Evolutionary conservation across 2,113 vertebrate genomes (phyloP).

Genomic region (Meleagris gallopavo): DNA sequence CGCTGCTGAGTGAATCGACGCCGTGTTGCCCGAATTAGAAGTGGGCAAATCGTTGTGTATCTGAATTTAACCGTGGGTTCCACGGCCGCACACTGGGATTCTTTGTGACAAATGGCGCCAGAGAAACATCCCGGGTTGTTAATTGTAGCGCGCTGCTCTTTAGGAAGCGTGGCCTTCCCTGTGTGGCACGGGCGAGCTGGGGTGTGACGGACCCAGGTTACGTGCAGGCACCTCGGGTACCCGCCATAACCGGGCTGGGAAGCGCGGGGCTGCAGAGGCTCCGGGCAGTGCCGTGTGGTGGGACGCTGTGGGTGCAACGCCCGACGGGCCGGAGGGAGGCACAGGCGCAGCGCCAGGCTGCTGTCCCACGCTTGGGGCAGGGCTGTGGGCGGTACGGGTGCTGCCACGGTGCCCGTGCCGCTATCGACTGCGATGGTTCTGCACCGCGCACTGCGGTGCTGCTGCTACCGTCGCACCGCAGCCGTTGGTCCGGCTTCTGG

Average conservation of each 20-base stretch:
- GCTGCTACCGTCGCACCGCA: neutral
- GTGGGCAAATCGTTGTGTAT: neutral
- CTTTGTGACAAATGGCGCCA: neutral
- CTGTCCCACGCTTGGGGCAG: neutral
- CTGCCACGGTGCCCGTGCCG: rapidly evolving
- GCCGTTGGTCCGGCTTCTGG: neutral
- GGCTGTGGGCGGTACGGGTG: too few relatives aligned
- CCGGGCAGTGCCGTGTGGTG: rapidly evolving
- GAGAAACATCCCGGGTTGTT: neutral
- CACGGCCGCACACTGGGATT: neutral
- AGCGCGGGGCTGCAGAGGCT: neutral
- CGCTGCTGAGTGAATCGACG: neutral
- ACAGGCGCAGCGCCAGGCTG: neutral
- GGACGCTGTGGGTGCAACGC: rapidly evolving
- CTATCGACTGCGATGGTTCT: rapidly evolving
- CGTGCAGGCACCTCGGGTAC: neutral
- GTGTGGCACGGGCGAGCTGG: neutral
- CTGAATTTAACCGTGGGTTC: neutral
- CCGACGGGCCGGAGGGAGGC: rapidly evolving
- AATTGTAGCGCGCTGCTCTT: neutral
- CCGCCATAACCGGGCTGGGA: neutral
- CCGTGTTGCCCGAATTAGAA: constrained; percentile 7
- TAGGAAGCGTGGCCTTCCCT: neutral
- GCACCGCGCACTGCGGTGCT: neutral
- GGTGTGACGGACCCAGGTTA: neutral